A percentile compares a stretch with the other conserved stretches of the same genome.
These are phyloP conservation scores for Platypus cylindrus DNA, from an alignment of 2,888 invertebrate genomes.

Conservation along the genomic window DNA sequence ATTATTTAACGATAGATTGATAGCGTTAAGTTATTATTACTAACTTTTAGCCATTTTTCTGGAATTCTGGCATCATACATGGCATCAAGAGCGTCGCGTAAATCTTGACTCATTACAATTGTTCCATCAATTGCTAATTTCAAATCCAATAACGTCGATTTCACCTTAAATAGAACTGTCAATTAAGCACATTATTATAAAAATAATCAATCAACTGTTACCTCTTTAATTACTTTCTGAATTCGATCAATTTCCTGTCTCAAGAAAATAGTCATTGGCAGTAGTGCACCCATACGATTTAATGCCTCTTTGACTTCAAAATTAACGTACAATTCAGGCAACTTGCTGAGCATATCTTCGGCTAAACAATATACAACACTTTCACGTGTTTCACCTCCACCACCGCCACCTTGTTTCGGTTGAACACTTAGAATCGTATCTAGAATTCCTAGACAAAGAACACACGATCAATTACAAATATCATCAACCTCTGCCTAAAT, in stretches of 20 bases:
- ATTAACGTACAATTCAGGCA: slow-evolving; percentile 73
- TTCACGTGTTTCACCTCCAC: slow-evolving; percentile 87
- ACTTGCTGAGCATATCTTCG: slow-evolving; percentile 81
- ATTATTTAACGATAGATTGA: background rate
- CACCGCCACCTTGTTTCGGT: slow-evolving; percentile 86
- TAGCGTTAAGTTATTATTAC: background rate
- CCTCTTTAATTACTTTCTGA: slow-evolving; percentile 65
- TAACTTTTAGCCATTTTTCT: slow-evolving; percentile 71
- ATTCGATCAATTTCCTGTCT: slow-evolving; percentile 72
- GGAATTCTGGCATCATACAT: slow-evolving; percentile 96
- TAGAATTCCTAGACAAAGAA: slow-evolving; percentile 60
- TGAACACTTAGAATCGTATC: slow-evolving; percentile 94
- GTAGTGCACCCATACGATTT: slow-evolving; percentile 78
- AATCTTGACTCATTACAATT: slow-evolving; percentile 88
- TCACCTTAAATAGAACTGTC: slow-evolving; percentile 23
- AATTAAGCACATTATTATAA: background rate
- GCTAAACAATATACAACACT: slow-evolving; percentile 83
- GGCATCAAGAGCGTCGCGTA: slow-evolving; percentile 80
- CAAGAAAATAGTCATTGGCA: slow-evolving; percentile 94
- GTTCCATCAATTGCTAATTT: slow-evolving; percentile 95
- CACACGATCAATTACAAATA: too few relatives aligned
- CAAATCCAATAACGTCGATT: slow-evolving; percentile 71
- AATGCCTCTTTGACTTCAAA: slow-evolving; percentile 86
- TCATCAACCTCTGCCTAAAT: too few relatives aligned
- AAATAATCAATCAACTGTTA: background rate